phyloP scores from a whole-genome alignment of 2,888 invertebrate genomes.

The Cephus runcator region DNA sequence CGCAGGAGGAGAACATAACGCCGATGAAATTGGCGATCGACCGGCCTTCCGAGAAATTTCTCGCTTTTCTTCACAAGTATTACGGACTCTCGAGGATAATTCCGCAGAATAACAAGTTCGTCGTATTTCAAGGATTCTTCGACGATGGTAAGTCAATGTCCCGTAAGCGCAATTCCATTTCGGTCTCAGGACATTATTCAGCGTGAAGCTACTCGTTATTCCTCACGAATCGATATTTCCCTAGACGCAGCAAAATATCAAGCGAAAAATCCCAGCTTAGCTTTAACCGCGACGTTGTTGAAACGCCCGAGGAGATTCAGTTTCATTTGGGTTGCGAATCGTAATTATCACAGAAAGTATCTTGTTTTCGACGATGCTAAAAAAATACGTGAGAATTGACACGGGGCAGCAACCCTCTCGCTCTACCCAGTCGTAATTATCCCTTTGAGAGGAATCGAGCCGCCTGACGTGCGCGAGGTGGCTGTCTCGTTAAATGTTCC shows the following conservation, averaged over 20 bases:
- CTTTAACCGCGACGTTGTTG: not conserved
- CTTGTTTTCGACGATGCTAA: no score
- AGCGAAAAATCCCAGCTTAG: not conserved
- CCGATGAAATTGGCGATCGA: conserved; percentile 89
- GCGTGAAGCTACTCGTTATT: not conserved
- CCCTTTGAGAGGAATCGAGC: not conserved
- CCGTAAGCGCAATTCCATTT: not conserved
- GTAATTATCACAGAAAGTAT: not conserved
- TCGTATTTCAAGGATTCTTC: conserved; percentile 86
- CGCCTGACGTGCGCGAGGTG: not conserved
- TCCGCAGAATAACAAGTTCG: conserved; percentile 89
- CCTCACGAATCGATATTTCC: not conserved
- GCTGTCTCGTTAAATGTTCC: not conserved
- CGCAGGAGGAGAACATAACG: conserved; percentile 74
- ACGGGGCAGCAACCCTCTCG: not conserved
- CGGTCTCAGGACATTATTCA: not conserved
- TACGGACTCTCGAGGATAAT: conserved; percentile 76
- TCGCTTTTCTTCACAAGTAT: conserved; percentile 86
- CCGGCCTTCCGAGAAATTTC: conserved; percentile 89
- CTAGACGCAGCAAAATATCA: not conserved
- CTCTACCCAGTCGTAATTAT: not conserved
- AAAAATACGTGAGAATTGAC: not conserved
- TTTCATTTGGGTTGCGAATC: not conserved
- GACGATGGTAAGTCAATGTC: conserved; percentile 51
- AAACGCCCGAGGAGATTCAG: not conserved